A percentile compares a stretch with the other conserved stretches of the same genome.
These are phyloP conservation scores for Arrhamphus sclerolepis DNA, from an alignment of 2,797 vertebrate species.

Conservation along the genomic window DNA sequence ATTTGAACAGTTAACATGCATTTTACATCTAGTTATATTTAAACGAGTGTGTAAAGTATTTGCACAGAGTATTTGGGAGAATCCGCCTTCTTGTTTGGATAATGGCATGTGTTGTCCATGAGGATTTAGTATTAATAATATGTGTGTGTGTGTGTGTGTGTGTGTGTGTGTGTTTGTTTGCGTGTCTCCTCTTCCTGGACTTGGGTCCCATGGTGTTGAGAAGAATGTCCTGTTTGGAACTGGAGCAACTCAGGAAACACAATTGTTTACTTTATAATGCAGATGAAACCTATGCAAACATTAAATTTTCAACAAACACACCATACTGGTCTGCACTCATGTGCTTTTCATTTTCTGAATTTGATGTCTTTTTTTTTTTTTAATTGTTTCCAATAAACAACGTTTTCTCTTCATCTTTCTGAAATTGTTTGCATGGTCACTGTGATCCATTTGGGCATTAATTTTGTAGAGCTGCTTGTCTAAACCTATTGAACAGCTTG, in stretches of 20 bases:
- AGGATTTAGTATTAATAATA: slow-evolving; percentile 28
- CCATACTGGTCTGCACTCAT: slow-evolving; percentile 3
- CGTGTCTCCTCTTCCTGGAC: slow-evolving; percentile 48
- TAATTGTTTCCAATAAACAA: not conserved
- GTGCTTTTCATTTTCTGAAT: not conserved
- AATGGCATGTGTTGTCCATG: slow-evolving; percentile 32
- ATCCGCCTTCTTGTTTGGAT: slow-evolving; percentile 50
- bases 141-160: slow-evolving; percentile 14
- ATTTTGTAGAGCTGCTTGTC: not conserved
- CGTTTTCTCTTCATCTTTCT: not conserved
- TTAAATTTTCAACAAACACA: slow-evolving; percentile 33
- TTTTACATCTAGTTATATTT: slow-evolving; percentile 28
- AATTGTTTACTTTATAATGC: slow-evolving; percentile 55
- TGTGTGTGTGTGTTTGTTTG: slow-evolving; percentile 27
- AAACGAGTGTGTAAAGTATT: slow-evolving; percentile 43
- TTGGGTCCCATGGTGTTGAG: slow-evolving; percentile 47
- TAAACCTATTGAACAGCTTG: slow-evolving; percentile 3
- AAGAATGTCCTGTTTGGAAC: slow-evolving; percentile 68
- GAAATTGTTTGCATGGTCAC: not conserved
- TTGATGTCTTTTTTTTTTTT: too few species aligned
- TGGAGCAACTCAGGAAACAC: slow-evolving; percentile 66
- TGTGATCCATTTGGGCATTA: not conserved
- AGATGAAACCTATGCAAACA: slow-evolving; percentile 31
- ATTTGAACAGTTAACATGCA: slow-evolving; percentile 34
- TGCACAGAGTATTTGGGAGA: slow-evolving; percentile 34